Conservation (phyloP, 2,888 invertebrate species). For the Melanophora roralis region DNA sequence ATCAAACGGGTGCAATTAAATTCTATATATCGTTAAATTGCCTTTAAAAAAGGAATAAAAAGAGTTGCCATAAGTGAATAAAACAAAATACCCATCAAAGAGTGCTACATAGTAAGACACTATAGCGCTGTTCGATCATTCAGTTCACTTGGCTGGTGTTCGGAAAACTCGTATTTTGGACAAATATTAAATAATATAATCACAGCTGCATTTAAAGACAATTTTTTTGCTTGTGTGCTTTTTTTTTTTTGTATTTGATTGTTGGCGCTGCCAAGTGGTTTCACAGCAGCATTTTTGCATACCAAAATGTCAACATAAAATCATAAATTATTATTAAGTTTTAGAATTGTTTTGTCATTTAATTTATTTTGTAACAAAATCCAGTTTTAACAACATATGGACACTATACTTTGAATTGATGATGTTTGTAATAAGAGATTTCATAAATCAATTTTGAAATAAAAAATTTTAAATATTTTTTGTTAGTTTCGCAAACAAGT, state of each 20-base stretch:
- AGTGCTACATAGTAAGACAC: too few relatives aligned
- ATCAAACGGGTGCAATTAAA: too few relatives aligned
- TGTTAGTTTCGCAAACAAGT: too few relatives aligned
- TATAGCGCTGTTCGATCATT: too few relatives aligned
- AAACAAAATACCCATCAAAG: too few relatives aligned
- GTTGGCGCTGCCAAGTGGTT: slow-evolving; percentile 40
- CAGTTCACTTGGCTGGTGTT: too few relatives aligned
- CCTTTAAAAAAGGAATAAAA: too few relatives aligned
- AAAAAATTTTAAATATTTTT: too few relatives aligned
- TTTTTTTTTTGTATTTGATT: background rate
- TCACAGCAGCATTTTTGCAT: slow-evolving; percentile 49
- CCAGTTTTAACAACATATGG: background rate
- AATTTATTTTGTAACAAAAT: background rate
- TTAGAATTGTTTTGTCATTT: slow-evolving; percentile 5
- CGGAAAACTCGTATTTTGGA: background rate
- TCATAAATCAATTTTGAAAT: slow-evolving; percentile 43
- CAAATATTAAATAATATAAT: slow-evolving; percentile 50
- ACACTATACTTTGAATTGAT: background rate
- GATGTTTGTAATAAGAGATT: slow-evolving; percentile 18
- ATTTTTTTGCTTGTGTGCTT: background rate
- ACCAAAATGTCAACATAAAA: slow-evolving; percentile 59
- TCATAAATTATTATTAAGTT: slow-evolving; percentile 55
- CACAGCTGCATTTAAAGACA: slow-evolving; percentile 33
- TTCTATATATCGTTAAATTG: too few relatives aligned
- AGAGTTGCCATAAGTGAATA: too few relatives aligned